phyloP scores from a whole-genome alignment of 2,797 vertebrate species.

The Galagoides demidoff region DNA sequence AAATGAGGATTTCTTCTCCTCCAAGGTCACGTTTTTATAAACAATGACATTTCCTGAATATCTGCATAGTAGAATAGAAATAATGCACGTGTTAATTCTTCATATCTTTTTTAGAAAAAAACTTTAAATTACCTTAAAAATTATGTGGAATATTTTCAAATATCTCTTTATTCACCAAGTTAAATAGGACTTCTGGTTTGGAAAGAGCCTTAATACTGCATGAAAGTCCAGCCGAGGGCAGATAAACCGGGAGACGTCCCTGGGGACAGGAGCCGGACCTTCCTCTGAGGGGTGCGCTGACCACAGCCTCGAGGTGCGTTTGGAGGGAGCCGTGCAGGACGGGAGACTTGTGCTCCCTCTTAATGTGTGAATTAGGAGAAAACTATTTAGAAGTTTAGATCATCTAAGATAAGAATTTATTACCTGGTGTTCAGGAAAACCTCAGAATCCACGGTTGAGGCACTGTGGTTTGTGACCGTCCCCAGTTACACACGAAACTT shows the following conservation, averaged over 20 bases:
- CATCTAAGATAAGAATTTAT: not conserved
- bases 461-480: not conserved
- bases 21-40: constrained; percentile 55
- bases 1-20: not conserved
- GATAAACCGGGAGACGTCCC: not conserved
- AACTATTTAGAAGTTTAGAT: not conserved
- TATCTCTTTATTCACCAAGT: not conserved
- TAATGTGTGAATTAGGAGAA: not conserved
- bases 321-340: not conserved
- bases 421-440: not conserved
- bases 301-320: not conserved
- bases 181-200: not conserved
- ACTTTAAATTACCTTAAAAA: constrained; percentile 1
- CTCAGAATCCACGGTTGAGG: not conserved
- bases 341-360: not conserved
- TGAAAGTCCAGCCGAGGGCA: not conserved
- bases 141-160: not conserved
- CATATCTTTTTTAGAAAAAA: constrained; percentile 50
- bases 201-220: not conserved
- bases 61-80: constrained; percentile 14
- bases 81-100: constrained; percentile 9
- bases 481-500: not conserved
- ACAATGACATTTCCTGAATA: constrained; percentile 51
- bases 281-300: not conserved
- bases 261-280: not conserved